phyloP scores from a whole-genome alignment of 2,113 vertebrate species.

The Actenoides hombroni region DNA sequence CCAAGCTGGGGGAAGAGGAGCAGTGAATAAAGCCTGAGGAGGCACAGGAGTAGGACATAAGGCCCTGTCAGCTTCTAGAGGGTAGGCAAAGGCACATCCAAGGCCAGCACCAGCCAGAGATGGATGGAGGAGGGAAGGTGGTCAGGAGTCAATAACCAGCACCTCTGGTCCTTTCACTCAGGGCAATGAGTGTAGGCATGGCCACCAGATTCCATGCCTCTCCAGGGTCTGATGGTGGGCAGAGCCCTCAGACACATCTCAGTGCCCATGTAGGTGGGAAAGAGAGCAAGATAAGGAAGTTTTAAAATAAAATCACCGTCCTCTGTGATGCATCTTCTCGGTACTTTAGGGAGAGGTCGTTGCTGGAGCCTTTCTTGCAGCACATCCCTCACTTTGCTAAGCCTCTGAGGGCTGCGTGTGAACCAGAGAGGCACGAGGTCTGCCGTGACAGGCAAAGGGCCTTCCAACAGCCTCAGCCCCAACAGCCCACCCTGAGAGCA shows the following conservation, averaged over 20 bases:
- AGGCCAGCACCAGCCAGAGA: not conserved
- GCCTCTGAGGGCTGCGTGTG: fast-evolving
- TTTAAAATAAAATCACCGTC: not conserved
- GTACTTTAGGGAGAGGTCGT: too few relatives aligned
- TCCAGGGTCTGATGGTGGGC: not conserved
- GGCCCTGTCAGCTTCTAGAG: not conserved
- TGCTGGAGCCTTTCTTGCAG: not conserved
- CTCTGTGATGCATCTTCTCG: not conserved
- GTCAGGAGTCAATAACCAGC: not conserved
- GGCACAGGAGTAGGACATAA: not conserved
- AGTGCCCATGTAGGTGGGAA: not conserved
- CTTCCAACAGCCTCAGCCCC: fast-evolving
- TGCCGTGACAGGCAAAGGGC: not conserved
- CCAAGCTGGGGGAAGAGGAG: fast-evolving
- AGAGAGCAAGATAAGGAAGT: fast-evolving
- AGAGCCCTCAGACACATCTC: fast-evolving
- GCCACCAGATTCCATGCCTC: fast-evolving
- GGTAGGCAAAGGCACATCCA: not conserved
- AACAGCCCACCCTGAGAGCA: fast-evolving
- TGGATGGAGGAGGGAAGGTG: fast-evolving
- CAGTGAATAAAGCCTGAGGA: not conserved
- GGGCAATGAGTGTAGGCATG: fast-evolving
- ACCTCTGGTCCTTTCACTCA: not conserved
- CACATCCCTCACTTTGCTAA: not conserved
- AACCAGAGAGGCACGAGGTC: not conserved